Evolutionary conservation across 1,140 invertebrate genomes (phyloP).

Genomic region (Drosophila fuyamai): DNA sequence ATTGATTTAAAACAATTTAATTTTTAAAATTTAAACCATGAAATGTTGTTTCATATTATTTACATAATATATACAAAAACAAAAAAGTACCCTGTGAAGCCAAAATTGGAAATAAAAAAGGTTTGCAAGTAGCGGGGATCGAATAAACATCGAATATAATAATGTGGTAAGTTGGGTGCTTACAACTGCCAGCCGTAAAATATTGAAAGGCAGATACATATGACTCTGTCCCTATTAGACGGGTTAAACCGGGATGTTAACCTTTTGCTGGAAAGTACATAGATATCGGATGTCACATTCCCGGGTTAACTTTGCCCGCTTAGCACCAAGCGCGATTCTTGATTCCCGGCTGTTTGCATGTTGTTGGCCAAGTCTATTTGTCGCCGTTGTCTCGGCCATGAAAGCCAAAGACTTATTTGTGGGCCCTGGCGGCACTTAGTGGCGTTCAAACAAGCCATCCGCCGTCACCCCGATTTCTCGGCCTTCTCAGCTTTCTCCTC

Average conservation of each 20-base stretch:
- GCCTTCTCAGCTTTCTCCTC: not conserved
- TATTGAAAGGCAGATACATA: too few relatives aligned
- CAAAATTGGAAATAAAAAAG: too few relatives aligned
- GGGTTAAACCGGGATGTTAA: constrained; percentile 9
- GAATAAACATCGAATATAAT: too few relatives aligned
- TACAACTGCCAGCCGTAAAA: too few relatives aligned
- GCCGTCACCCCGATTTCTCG: not conserved
- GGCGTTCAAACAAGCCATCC: constrained; percentile 41
- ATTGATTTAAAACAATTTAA: too few relatives aligned
- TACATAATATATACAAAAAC: too few relatives aligned
- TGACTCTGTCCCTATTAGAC: not conserved
- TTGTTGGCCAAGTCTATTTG: constrained; percentile 54
- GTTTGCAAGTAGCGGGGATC: too few relatives aligned
- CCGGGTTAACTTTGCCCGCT: constrained; percentile 6
- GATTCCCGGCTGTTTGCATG: constrained; percentile 1
- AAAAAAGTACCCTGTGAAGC: too few relatives aligned
- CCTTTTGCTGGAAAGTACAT: not conserved
- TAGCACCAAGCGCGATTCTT: not conserved
- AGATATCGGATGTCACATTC: constrained; percentile 10
- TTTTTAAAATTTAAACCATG: too few relatives aligned
- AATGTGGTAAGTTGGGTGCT: too few relatives aligned
- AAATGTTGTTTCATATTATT: too few relatives aligned
- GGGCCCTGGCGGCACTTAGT: constrained; percentile 31
- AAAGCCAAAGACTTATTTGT: constrained; percentile 55
- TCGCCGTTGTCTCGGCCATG: constrained; percentile 24